phyloP scores from a whole-genome alignment of 2,888 invertebrate genomes.

The Malachius bipustulatus region DNA sequence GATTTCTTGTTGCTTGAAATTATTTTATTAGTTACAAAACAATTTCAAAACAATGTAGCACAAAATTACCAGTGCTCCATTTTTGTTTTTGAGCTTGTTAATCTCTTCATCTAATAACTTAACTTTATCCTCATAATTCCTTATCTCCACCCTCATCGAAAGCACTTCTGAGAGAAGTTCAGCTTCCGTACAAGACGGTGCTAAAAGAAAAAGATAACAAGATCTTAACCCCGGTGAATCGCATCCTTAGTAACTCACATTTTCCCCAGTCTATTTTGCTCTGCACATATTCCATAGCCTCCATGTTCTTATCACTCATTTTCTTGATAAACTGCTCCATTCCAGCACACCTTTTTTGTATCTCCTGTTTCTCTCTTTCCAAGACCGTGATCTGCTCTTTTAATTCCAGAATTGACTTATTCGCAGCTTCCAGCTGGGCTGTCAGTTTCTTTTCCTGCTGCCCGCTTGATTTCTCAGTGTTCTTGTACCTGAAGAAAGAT shows the following conservation, averaged over 20 bases:
- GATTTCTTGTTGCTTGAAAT: neutral
- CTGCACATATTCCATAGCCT: conserved; percentile 20
- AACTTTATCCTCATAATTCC: conserved; percentile 28
- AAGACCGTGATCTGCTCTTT: conserved; percentile 15
- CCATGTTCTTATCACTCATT: conserved; percentile 21
- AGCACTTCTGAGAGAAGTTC: conserved; percentile 27
- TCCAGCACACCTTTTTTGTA: conserved; percentile 17
- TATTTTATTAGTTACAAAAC: no score
- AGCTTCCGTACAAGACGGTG: conserved; percentile 19
- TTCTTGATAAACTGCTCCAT: conserved; percentile 24
- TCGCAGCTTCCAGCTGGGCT: conserved; percentile 16
- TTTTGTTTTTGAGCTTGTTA: conserved; percentile 24
- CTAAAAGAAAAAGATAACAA: conserved; percentile 11
- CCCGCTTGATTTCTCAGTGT: conserved; percentile 21
- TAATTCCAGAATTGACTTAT: conserved; percentile 20
- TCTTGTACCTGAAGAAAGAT: conserved; percentile 31
- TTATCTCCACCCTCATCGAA: conserved; percentile 25
- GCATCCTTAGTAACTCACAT: conserved; percentile 18
- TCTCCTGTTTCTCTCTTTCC: conserved; percentile 16
- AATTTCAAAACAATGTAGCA: no score
- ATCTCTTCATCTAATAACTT: conserved; percentile 26
- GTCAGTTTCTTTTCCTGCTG: conserved; percentile 19
- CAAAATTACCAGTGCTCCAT: conserved; percentile 23
- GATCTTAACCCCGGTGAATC: neutral
- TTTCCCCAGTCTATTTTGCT: conserved; percentile 23